These are phyloP conservation scores for Spodoptera littoralis DNA, from an alignment of 2,888 invertebrate species.

Conservation along the genomic window DNA sequence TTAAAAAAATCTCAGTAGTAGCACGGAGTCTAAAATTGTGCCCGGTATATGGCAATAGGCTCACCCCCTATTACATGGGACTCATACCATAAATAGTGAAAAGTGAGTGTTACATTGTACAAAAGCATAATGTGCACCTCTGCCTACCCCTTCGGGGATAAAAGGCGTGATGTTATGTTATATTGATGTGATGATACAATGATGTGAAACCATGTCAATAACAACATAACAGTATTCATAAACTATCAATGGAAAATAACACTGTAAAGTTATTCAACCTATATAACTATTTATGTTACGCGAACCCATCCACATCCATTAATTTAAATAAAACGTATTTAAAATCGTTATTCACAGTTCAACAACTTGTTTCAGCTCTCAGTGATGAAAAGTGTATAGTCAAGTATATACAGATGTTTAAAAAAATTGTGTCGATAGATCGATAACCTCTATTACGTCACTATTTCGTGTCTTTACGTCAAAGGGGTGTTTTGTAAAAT, in stretches of 20 bases:
- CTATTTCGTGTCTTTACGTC: constrained; percentile 9
- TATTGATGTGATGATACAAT: too few species aligned
- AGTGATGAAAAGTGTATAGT: constrained; percentile 11
- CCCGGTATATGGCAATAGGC: too few species aligned
- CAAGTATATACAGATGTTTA: constrained; percentile 7
- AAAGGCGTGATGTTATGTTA: too few species aligned
- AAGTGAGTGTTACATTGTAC: too few species aligned
- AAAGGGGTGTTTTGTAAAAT: constrained; percentile 18
- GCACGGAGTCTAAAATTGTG: too few species aligned
- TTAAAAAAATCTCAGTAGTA: too few species aligned
- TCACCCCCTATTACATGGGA: too few species aligned
- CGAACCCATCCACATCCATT: constrained; percentile 22
- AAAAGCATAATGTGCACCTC: too few species aligned
- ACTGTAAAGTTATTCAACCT: constrained; percentile 4
- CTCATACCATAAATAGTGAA: too few species aligned
- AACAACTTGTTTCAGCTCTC: not conserved
- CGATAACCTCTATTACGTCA: constrained; percentile 24
- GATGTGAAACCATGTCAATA: not conserved
- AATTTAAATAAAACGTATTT: constrained; percentile 7
- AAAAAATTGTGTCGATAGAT: constrained; percentile 10
- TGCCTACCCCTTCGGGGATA: too few species aligned
- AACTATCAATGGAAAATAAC: constrained; percentile 18
- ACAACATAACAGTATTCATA: constrained; percentile 27
- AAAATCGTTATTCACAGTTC: constrained; percentile 20
- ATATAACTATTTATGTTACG: constrained; percentile 10